Percentiles rank a stretch among this genome's conserved stretches.
phyloP scores from a whole-genome alignment of 2,888 invertebrate genomes.

The Melanophora roralis region DNA sequence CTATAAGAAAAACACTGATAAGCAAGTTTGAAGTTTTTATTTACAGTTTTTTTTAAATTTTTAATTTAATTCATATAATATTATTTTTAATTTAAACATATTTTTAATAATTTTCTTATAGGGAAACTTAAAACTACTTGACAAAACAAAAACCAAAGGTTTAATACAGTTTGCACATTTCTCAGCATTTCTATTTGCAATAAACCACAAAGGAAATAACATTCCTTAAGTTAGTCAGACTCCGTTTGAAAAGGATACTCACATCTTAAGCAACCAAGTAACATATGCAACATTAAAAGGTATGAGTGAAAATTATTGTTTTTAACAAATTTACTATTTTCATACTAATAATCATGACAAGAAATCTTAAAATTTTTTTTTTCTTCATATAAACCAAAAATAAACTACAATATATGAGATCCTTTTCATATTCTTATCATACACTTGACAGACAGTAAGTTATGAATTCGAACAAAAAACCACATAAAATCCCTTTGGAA shows the following conservation, averaged over 20 bases:
- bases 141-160: not conserved
- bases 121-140: not conserved
- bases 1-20: too few relatives aligned
- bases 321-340: not conserved
- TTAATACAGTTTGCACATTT: constrained; percentile 28
- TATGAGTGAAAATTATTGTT: constrained; percentile 2
- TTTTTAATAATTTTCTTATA: not conserved
- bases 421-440: constrained; percentile 69
- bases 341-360: not conserved
- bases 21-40: too few relatives aligned
- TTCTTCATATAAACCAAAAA: not conserved
- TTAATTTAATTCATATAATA: not conserved
- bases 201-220: constrained; percentile 60
- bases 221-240: constrained; percentile 33
- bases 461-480: constrained; percentile 24
- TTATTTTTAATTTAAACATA: not conserved
- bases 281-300: constrained; percentile 15
- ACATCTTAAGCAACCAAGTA: constrained; percentile 8
- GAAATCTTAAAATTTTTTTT: constrained; percentile 2
- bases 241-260: constrained; percentile 23
- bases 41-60: not conserved
- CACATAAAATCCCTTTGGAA: constrained; percentile 37
- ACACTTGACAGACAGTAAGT: constrained; percentile 68
- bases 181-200: constrained; percentile 43
- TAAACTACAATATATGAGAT: constrained; percentile 64